These are phyloP conservation scores for Erynnis tages DNA, from an alignment of 2,888 invertebrate species.

Conservation along the genomic window DNA sequence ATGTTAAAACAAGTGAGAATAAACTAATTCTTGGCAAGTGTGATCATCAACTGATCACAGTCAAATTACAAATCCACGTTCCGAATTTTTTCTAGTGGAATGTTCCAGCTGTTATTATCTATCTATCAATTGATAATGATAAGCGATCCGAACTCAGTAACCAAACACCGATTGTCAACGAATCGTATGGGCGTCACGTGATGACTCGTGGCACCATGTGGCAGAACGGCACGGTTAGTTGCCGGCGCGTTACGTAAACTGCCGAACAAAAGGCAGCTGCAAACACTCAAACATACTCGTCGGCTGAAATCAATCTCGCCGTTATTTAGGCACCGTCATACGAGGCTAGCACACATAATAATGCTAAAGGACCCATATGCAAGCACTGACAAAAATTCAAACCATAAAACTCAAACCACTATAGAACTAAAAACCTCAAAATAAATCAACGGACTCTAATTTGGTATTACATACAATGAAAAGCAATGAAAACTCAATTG, in stretches of 20 bases:
- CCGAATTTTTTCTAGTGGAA: neutral
- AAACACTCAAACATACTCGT: constrained; percentile 25
- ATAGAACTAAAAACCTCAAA: neutral
- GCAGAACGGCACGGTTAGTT: constrained; percentile 48
- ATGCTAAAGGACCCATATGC: constrained; percentile 3
- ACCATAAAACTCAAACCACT: neutral
- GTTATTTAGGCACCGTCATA: constrained; percentile 4
- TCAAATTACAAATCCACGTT: no score
- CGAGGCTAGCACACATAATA: neutral
- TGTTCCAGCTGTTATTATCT: constrained; percentile 2
- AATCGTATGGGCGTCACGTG: constrained; percentile 45
- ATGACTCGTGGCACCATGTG: constrained; percentile 50
- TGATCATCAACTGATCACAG: no score
- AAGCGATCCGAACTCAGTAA: constrained; percentile 3
- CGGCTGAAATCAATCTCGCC: neutral
- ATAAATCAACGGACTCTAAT: neutral
- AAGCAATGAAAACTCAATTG: constrained; percentile 12
- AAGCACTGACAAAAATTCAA: neutral
- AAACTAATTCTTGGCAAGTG: no score
- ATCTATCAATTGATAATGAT: constrained; percentile 4
- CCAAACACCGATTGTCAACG: constrained; percentile 17
- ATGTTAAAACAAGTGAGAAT: no score
- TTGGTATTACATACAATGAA: constrained; percentile 14
- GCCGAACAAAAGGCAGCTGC: constrained; percentile 20
- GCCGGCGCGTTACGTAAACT: constrained; percentile 50